Conservation (phyloP, 2,113 vertebrate species). For the Trinectes maculatus region DNA sequence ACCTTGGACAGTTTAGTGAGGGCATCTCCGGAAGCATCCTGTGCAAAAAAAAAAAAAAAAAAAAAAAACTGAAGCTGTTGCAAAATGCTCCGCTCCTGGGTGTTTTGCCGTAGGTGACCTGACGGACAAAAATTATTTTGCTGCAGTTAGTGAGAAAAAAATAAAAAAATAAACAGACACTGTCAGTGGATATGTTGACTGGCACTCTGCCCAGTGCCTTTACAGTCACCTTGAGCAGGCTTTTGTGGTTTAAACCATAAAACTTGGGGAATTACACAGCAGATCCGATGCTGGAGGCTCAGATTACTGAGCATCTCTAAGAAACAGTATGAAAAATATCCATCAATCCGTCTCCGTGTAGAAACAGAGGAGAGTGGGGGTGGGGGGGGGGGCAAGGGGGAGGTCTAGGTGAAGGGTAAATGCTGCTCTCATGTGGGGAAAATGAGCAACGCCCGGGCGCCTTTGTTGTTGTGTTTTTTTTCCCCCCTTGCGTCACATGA, state of each 20-base stretch:
- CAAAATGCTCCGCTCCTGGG: slow-evolving; percentile 28
- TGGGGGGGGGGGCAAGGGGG: slow-evolving; percentile 4
- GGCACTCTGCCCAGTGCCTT: slow-evolving; percentile 63
- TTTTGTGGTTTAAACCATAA: slow-evolving; percentile 67
- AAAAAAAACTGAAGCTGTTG: slow-evolving; percentile 41
- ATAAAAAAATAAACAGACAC: slow-evolving; percentile 36
- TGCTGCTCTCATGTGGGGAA: slow-evolving; percentile 79
- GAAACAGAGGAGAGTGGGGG: slow-evolving; percentile 26
- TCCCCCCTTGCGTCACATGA: slow-evolving; percentile 60
- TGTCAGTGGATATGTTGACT: slow-evolving; percentile 63
- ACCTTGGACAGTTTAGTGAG: slow-evolving; percentile 45
- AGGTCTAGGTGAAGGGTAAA: slow-evolving; percentile 71
- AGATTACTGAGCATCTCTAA: slow-evolving; percentile 63
- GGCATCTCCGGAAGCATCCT: slow-evolving; percentile 41
- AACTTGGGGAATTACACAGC: slow-evolving; percentile 70
- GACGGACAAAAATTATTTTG: slow-evolving; percentile 43
- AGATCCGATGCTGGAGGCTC: slow-evolving; percentile 65
- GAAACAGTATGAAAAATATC: slow-evolving; percentile 59
- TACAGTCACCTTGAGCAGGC: slow-evolving; percentile 74
- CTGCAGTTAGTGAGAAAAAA: slow-evolving; percentile 20
- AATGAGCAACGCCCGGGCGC: slow-evolving; percentile 67
- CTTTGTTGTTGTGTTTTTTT: slow-evolving; percentile 20
- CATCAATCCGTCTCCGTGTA: slow-evolving; percentile 53
- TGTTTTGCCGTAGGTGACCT: slow-evolving; percentile 58
- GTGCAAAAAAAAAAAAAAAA: too few relatives aligned